These are phyloP conservation scores for Pseudochaenichthys georgianus DNA, from an alignment of 2,797 vertebrate genomes.

Conservation along the genomic window DNA sequence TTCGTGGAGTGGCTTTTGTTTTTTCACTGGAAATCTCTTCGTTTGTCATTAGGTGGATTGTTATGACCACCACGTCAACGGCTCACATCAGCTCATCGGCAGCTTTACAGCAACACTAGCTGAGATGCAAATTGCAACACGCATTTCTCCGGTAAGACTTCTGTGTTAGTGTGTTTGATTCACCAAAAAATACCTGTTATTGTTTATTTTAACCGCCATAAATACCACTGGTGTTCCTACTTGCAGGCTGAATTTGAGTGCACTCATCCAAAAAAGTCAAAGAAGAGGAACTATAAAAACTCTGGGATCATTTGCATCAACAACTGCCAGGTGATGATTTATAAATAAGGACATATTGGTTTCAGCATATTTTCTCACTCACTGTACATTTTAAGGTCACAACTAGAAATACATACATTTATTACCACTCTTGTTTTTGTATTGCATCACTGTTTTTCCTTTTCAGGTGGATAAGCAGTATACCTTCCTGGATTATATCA, in stretches of 20 bases:
- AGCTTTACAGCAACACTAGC: slow-evolving; percentile 89
- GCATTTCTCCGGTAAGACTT: slow-evolving; percentile 86
- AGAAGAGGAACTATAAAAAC: slow-evolving; percentile 94
- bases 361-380: not conserved
- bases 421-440: not conserved
- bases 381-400: not conserved
- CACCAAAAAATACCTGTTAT: not conserved
- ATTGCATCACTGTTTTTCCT: not conserved
- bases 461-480: slow-evolving; percentile 89
- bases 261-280: slow-evolving; percentile 91
- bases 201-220: not conserved
- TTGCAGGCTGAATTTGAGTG: slow-evolving; percentile 92
- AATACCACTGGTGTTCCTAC: not conserved
- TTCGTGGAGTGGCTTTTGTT: not conserved
- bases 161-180: not conserved
- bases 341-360: not conserved
- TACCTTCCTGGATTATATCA: slow-evolving; percentile 93
- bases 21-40: not conserved
- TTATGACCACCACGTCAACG: slow-evolving; percentile 89
- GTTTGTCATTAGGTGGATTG: slow-evolving; percentile 89
- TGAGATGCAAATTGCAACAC: slow-evolving; percentile 88
- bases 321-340: slow-evolving; percentile 87
- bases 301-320: slow-evolving; percentile 92
- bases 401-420: not conserved
- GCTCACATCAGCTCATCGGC: slow-evolving; percentile 93